These are phyloP conservation scores for Avahi laniger DNA, from an alignment of 2,797 vertebrate species.

Conservation along the genomic window DNA sequence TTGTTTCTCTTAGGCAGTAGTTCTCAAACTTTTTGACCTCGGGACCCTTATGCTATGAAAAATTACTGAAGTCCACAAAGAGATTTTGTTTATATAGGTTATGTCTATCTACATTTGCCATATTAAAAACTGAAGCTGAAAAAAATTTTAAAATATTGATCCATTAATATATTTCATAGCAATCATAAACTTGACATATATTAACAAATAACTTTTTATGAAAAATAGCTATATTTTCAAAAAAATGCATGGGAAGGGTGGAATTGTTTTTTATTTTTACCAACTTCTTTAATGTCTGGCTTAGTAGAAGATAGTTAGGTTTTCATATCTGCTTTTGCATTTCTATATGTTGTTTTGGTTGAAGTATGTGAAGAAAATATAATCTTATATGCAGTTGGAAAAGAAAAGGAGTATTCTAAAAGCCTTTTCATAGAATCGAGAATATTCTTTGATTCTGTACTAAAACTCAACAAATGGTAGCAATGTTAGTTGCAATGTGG, in stretches of 20 bases:
- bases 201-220: not conserved
- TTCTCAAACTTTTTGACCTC: not conserved
- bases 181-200: not conserved
- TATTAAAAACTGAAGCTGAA: not conserved
- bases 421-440: constrained; percentile 1
- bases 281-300: not conserved
- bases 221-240: not conserved
- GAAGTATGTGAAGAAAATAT: constrained; percentile 8
- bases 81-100: not conserved
- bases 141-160: not conserved
- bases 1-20: not conserved
- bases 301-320: not conserved
- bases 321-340: constrained; percentile 40
- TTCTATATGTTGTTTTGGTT: constrained; percentile 15
- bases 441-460: constrained; percentile 1
- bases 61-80: not conserved
- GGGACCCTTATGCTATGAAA: not conserved
- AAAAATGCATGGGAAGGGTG: not conserved
- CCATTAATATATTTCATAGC: constrained; percentile 16
- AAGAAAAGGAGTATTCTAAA: not conserved
- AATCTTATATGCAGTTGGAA: not conserved
- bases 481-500: not conserved
- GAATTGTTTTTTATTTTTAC: not conserved
- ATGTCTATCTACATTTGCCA: not conserved
- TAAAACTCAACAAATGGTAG: constrained; percentile 1